phyloP scores from a whole-genome alignment of 2,888 invertebrate genomes.

The Mesorhabditis belari region DNA sequence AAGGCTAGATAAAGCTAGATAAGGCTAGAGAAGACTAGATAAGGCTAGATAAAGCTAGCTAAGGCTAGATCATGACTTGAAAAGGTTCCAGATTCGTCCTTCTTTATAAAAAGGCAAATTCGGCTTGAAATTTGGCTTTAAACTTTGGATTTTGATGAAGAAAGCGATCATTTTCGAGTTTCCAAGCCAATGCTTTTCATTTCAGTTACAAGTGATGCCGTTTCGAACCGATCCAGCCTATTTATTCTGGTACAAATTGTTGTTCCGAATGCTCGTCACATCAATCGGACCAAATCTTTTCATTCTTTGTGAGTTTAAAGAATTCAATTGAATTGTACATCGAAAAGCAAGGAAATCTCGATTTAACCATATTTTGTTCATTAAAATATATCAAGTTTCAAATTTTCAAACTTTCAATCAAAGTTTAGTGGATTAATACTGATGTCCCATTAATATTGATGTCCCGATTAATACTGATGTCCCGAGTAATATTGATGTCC shows the following conservation, averaged over 20 bases:
- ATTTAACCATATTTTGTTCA: too few relatives aligned
- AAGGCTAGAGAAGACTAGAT: too few relatives aligned
- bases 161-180: background rate
- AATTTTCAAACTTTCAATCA: too few relatives aligned
- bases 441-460: too few relatives aligned
- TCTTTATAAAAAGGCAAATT: background rate
- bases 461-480: too few relatives aligned
- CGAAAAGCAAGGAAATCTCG: too few relatives aligned
- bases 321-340: too few relatives aligned
- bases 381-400: too few relatives aligned
- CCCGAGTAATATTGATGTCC: too few relatives aligned
- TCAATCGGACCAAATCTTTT: conserved; percentile 44
- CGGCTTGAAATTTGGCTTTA: background rate
- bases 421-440: too few relatives aligned
- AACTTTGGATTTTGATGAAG: background rate
- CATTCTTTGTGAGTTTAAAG: conserved; percentile 27
- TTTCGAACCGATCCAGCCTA: conserved; percentile 31
- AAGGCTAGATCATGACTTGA: background rate
- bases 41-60: too few relatives aligned
- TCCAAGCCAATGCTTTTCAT: background rate
- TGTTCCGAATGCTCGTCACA: conserved; percentile 43
- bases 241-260: conserved; percentile 27
- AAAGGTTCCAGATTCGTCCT: background rate
- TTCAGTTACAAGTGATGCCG: conserved; percentile 24
- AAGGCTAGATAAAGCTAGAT: too few relatives aligned